phyloP scores from a whole-genome alignment of 2,113 vertebrate genomes.

The Cryptomyrus ogoouensis region DNA sequence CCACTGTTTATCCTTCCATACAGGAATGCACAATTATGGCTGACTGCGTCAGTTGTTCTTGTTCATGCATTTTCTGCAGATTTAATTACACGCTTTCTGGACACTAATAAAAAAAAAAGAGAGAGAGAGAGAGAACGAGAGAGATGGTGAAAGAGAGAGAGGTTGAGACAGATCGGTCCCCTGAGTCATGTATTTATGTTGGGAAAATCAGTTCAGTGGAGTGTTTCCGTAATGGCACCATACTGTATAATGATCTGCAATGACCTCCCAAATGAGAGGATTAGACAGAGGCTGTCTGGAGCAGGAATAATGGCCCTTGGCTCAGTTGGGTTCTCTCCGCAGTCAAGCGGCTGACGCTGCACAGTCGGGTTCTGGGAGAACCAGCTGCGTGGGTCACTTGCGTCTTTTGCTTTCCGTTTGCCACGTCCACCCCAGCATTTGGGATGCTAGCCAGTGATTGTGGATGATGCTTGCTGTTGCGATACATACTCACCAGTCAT shows the following conservation, averaged over 20 bases:
- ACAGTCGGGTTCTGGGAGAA: constrained; percentile 22
- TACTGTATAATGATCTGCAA: constrained; percentile 60
- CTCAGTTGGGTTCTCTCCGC: constrained; percentile 33
- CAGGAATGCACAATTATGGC: constrained; percentile 54
- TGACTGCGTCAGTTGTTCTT: constrained; percentile 60
- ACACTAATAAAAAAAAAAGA: constrained; percentile 42
- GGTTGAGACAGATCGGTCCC: constrained; percentile 41
- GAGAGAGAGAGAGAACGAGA: neutral
- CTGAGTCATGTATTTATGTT: constrained; percentile 61
- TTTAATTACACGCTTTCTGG: constrained; percentile 64
- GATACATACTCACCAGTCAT: neutral
- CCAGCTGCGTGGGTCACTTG: neutral
- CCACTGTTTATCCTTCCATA: constrained; percentile 58
- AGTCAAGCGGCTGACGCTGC: constrained; percentile 46
- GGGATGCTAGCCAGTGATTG: neutral
- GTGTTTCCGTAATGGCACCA: constrained; percentile 55
- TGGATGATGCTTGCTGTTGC: neutral
- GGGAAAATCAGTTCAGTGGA: constrained; percentile 53
- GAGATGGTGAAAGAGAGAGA: constrained; percentile 31
- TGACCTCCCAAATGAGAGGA: constrained; percentile 64
- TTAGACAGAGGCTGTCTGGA: constrained; percentile 56
- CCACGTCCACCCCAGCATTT: neutral
- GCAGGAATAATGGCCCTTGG: constrained; percentile 51
- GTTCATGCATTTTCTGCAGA: constrained; percentile 58
- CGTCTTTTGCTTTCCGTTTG: neutral